These are phyloP conservation scores for Trichoplusia ni DNA, from an alignment of 1,140 invertebrate genomes.

Conservation along the genomic window DNA sequence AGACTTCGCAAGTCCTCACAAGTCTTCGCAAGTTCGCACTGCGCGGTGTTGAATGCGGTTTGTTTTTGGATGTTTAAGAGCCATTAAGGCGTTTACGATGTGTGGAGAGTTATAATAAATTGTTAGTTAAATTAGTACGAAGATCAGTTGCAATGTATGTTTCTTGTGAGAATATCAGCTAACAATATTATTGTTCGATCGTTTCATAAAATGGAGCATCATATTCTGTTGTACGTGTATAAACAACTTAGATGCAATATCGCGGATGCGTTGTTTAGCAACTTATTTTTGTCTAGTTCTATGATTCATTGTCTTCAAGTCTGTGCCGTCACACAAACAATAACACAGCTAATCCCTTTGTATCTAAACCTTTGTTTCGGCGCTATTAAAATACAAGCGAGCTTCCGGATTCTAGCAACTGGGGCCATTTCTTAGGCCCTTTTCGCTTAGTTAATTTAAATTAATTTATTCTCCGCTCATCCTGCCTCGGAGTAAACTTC, in stretches of 20 bases:
- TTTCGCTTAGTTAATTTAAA: constrained; percentile 75
- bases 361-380: constrained; percentile 65
- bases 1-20: constrained; percentile 60
- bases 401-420: constrained; percentile 62
- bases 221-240: background rate
- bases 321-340: constrained; percentile 58
- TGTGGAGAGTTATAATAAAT: constrained; percentile 26
- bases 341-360: constrained; percentile 66
- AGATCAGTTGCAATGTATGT: background rate
- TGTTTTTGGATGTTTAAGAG: constrained; percentile 31
- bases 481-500: constrained; percentile 40
- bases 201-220: no score
- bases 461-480: constrained; percentile 69
- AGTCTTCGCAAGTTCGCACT: constrained; percentile 53
- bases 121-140: constrained; percentile 14
- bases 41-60: constrained; percentile 26
- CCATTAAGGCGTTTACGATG: constrained; percentile 19
- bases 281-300: constrained; percentile 33
- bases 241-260: constrained; percentile 18
- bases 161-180: background rate
- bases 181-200: no score
- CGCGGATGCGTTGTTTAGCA: background rate
- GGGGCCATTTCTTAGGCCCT: constrained; percentile 67
- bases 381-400: constrained; percentile 64
- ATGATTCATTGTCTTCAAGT: constrained; percentile 39